Base-by-base conservation (phyloP, 2,888 invertebrate genomes). In the Cybosia mesomella region DNA sequence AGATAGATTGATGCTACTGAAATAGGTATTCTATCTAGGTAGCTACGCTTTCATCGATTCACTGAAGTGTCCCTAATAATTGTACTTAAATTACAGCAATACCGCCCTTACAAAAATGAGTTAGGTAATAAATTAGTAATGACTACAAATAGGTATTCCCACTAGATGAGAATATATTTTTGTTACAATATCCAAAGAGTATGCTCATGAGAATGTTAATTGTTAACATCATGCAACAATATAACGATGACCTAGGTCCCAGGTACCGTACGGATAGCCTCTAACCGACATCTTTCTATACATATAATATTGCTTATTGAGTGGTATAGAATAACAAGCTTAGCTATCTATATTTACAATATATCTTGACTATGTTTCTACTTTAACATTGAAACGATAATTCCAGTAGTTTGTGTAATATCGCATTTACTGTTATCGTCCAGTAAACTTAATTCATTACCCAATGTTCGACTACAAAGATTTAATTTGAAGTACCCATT, bases 251-350 rank as follows among this genome's bases (percentile, higher is more conserved):
- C 81, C 82, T 85, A 88, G 83, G 87, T 84, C 83, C 84, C 75
- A 81, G 86, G 88, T 91, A 91, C 91, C 90, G 90, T 90, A 89
- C 89, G 81, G 79, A 84, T 87, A 87, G 87, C 84, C 87, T 87
- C 83, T 83, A 84, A 85, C 18, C 85, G 84, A 83, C 71, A 55
- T 39, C 5, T 68, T 67, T 72, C 69, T 36, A 34, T 64, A 70
- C 61, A 68, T 76, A 70, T 71, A 28, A 58, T 49, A 64, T 68
- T 72, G 66, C 59, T 61, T 64, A 64, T 28, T 58, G 24, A 66
- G 66, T 43, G 32, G 55, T 67, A 67, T 65, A 53, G 58, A 69
- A 69, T 74, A 77, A 68, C 72, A 64, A 60, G 77, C 74, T 78
- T 80, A 78, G 67, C 74, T 68, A 57, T 73, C 24, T 70, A 74